These are phyloP conservation scores for Heterochromis multidens DNA, from an alignment of 2,113 vertebrate species.

Conservation along the genomic window DNA sequence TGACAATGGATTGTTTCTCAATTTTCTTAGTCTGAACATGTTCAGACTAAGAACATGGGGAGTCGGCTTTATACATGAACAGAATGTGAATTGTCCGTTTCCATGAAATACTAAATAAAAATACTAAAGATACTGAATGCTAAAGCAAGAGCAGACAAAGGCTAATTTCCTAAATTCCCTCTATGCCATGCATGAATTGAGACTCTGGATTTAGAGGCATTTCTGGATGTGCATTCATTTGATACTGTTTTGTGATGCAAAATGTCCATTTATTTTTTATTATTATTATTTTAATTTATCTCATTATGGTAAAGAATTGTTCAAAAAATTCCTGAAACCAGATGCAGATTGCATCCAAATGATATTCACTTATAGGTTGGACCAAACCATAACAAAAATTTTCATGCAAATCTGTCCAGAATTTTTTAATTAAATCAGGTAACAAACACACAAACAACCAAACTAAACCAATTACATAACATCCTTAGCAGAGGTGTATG, in stretches of 20 bases:
- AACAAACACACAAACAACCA: neutral
- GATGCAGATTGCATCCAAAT: neutral
- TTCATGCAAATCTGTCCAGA: neutral
- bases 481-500: accelerated
- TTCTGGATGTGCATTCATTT: neutral
- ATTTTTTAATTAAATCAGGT: neutral
- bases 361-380: neutral
- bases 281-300: neutral
- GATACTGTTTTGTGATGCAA: neutral
- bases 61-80: too few species aligned
- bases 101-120: neutral
- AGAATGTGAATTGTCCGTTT: too few species aligned
- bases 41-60: too few species aligned
- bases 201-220: neutral
- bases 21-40: neutral
- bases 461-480: neutral
- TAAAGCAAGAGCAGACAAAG: neutral
- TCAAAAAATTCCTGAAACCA: neutral
- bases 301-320: neutral
- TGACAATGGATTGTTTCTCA: too few species aligned
- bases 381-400: neutral
- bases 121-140: neutral
- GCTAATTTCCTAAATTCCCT: too few species aligned
- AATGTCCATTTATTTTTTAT: neutral
- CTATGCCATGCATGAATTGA: too few species aligned